These are phyloP conservation scores for Caracal caracal DNA, from an alignment of 2,113 vertebrate species.

Conservation along the genomic window DNA sequence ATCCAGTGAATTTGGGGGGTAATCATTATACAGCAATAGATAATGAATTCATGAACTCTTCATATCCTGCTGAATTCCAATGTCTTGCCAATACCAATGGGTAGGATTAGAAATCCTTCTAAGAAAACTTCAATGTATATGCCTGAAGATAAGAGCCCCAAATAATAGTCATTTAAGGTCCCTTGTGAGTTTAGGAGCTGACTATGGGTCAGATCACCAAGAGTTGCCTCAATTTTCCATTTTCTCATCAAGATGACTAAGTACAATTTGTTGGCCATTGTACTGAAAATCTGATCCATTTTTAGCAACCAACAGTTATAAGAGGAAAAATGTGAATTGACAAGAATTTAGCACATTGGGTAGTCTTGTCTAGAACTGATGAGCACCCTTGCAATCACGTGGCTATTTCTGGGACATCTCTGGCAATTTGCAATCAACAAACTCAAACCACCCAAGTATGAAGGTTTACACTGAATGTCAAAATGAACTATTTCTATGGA, in stretches of 20 bases:
- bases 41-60: constrained; percentile 21
- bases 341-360: neutral
- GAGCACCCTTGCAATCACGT: neutral
- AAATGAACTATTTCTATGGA: neutral
- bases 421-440: neutral
- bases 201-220: neutral
- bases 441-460: neutral
- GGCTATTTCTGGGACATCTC: neutral
- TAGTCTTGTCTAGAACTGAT: neutral
- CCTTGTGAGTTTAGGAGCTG: neutral
- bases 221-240: neutral
- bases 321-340: neutral
- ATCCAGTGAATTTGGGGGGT: neutral
- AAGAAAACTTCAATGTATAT: neutral
- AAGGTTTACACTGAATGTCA: neutral
- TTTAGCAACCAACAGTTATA: neutral
- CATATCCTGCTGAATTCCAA: neutral
- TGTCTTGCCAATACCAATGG: neutral
- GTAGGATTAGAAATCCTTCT: constrained; percentile 20
- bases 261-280: neutral
- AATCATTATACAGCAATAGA: neutral
- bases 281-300: neutral
- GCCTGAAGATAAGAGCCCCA: neutral
- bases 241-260: constrained; percentile 42
- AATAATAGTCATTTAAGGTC: neutral